Evolutionary conservation across 1,140 invertebrate species (phyloP).

Genomic region (Samia ricini): DNA sequence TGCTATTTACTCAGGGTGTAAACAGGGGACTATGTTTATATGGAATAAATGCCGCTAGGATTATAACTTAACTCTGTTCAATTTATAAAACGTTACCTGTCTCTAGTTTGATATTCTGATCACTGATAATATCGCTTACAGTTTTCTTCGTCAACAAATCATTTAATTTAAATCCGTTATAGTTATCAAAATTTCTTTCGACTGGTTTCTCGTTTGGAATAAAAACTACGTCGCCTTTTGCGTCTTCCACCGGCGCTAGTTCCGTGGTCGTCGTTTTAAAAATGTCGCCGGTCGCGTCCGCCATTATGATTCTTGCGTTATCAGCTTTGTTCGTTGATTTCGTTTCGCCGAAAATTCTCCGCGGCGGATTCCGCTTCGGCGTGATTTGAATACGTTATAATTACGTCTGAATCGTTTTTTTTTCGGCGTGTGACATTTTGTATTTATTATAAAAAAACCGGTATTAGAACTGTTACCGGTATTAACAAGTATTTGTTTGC

Average conservation of each 20-base stretch:
- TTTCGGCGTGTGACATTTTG: constrained; percentile 1
- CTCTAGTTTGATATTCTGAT: constrained; percentile 22
- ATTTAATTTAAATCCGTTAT: constrained; percentile 10
- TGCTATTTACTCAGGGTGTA: no score
- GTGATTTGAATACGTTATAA: constrained; percentile 38
- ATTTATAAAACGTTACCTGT: constrained; percentile 17
- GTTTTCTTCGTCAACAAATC: constrained; percentile 21
- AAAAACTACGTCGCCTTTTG: constrained; percentile 33
- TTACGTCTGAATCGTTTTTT: constrained; percentile 40
- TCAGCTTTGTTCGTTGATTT: not conserved
- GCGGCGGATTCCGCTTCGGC: constrained; percentile 25
- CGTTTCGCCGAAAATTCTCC: not conserved
- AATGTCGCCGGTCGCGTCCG: no score
- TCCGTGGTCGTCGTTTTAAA: not conserved
- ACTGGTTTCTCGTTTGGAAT: constrained; percentile 40
- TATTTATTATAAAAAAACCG: constrained; percentile 1
- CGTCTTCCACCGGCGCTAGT: constrained; percentile 1
- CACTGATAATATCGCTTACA: constrained; percentile 29
- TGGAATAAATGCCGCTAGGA: no score
- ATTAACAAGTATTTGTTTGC: not conserved
- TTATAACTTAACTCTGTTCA: not conserved
- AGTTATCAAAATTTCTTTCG: no score
- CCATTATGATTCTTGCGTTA: not conserved
- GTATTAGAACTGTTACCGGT: not conserved
- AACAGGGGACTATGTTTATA: no score